phyloP scores from a whole-genome alignment of 2,888 invertebrate genomes.

The Xylota sylvarum region DNA sequence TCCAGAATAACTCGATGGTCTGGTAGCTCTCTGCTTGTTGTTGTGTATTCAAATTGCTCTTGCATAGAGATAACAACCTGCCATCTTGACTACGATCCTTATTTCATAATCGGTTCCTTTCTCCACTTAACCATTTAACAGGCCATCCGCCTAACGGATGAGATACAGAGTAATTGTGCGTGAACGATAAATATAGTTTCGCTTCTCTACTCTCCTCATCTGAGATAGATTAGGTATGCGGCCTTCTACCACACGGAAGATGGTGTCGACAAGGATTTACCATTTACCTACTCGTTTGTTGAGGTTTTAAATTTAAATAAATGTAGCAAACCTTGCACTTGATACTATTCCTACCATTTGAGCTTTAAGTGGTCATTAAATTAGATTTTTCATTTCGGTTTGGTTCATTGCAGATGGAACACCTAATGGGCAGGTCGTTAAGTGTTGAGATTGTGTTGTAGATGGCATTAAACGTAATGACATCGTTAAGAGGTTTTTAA shows the following conservation, averaged over 20 bases:
- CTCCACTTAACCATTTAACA: constrained; percentile 5
- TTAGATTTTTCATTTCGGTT: constrained; percentile 15
- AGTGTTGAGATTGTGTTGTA: constrained; percentile 9
- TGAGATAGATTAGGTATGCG: constrained; percentile 13
- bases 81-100: constrained; percentile 58
- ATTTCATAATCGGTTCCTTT: constrained; percentile 67
- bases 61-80: constrained; percentile 52
- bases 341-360: constrained; percentile 20
- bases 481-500: constrained; percentile 6
- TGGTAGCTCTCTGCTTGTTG: constrained; percentile 9
- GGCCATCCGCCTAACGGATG: constrained; percentile 47
- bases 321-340: constrained; percentile 1
- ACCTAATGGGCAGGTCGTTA: constrained; percentile 32
- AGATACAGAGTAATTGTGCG: constrained; percentile 64
- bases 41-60: constrained; percentile 65
- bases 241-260: constrained; percentile 17
- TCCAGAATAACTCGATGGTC: constrained; percentile 1
- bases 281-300: constrained; percentile 24
- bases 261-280: constrained; percentile 39
- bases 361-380: constrained; percentile 45
- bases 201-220: constrained; percentile 27
- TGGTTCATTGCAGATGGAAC: constrained; percentile 20
- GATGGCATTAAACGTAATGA: constrained; percentile 22
- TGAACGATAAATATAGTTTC: constrained; percentile 60
- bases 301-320: constrained; percentile 16